Conservation (phyloP, 1,140 invertebrate species). For the Belonocnema kinseyi region DNA sequence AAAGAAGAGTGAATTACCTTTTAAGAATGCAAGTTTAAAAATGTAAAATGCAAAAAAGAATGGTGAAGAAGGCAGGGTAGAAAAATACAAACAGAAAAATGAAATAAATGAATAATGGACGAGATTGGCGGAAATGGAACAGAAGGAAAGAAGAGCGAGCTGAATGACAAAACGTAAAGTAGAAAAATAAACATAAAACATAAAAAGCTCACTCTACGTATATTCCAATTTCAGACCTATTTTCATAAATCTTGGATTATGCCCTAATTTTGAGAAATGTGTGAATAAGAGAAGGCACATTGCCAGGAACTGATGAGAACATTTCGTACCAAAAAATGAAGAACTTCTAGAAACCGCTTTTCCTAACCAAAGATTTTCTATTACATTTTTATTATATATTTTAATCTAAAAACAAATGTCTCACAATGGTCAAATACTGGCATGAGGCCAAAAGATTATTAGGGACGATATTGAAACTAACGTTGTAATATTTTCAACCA, state of each 20-base stretch:
- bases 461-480: too few relatives aligned
- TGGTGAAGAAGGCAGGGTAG: not conserved
- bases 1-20: not conserved
- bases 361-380: too few relatives aligned
- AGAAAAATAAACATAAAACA: conserved; percentile 9
- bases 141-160: conserved; percentile 23
- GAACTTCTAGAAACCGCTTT: too few relatives aligned
- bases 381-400: too few relatives aligned
- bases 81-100: not conserved
- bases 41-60: not conserved
- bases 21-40: conserved; percentile 17
- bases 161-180: not conserved
- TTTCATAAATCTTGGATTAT: conserved; percentile 5
- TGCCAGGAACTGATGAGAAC: not conserved
- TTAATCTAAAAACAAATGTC: too few relatives aligned
- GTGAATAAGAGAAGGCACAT: not conserved
- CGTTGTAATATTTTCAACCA: too few relatives aligned
- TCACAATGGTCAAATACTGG: too few relatives aligned
- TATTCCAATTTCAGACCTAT: not conserved
- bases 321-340: not conserved
- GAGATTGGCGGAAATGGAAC: conserved; percentile 16
- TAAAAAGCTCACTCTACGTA: not conserved
- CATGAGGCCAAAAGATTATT: too few relatives aligned
- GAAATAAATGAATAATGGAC: conserved; percentile 24
- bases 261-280: conserved; percentile 11